Percentiles rank a stretch among this genome's conserved stretches.
Conservation (phyloP, 1,140 invertebrate genomes). For the Nasonia giraulti region DNA sequence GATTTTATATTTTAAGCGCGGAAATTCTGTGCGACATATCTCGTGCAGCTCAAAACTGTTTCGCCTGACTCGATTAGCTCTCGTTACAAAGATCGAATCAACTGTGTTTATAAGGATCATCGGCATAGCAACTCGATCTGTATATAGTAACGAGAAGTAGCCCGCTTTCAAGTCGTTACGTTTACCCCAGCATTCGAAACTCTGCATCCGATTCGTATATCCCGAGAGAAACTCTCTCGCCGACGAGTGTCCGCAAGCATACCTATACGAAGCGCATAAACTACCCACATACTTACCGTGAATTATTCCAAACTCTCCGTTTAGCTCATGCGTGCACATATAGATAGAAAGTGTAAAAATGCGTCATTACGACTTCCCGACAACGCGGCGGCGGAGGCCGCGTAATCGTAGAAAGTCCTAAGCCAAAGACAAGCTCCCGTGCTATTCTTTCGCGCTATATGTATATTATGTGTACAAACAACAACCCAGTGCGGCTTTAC, state of each 20-base stretch:
- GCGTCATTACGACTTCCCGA: not conserved
- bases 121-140: no score
- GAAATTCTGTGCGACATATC: no score
- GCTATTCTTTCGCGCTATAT: no score
- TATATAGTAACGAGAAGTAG: no score
- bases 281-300: not conserved
- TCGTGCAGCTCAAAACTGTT: no score
- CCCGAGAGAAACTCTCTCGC: not conserved
- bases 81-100: no score
- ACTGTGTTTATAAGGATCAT: no score
- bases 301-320: not conserved
- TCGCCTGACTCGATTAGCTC: no score
- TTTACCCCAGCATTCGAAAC: no score
- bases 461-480: no score
- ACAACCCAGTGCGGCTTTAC: not conserved
- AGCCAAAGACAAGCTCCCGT: no score
- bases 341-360: not conserved
- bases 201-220: not conserved
- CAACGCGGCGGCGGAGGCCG: not conserved
- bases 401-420: constrained; percentile 10
- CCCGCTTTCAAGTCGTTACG: no score
- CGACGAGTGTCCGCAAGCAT: not conserved
- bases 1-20: not conserved
- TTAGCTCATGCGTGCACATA: not conserved
- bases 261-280: not conserved